These are phyloP conservation scores for Disparrhopalites patrizii DNA, from an alignment of 2,888 invertebrate genomes.

Conservation along the genomic window DNA sequence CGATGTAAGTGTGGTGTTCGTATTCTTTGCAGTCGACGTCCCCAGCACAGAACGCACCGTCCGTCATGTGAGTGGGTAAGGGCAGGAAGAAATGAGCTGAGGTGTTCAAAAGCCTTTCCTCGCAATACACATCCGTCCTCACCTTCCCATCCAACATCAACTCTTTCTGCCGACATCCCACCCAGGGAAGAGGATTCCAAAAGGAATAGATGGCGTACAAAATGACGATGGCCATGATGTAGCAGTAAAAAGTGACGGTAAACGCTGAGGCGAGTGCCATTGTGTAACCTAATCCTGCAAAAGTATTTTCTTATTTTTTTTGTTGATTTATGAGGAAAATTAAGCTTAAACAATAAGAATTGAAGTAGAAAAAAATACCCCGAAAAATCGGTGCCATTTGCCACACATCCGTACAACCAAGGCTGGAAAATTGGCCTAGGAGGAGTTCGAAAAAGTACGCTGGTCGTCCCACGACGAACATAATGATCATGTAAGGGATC, in stretches of 20 bases:
- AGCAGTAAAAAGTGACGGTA: conserved; percentile 72
- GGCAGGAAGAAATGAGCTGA: background rate
- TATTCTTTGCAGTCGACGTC: background rate
- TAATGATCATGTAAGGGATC: conserved; percentile 58
- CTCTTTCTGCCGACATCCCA: conserved; percentile 12
- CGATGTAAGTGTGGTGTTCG: background rate
- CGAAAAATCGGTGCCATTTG: conserved; percentile 67
- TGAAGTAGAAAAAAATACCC: too few species aligned
- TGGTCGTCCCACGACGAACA: conserved; percentile 67
- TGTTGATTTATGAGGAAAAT: too few species aligned
- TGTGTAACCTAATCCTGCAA: conserved; percentile 54
- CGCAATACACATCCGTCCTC: background rate
- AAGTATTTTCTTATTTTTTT: too few species aligned
- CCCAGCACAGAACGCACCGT: background rate
- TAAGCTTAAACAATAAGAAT: too few species aligned
- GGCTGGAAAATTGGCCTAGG: conserved; percentile 76
- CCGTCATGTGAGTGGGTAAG: background rate
- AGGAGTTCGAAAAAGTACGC: conserved; percentile 80
- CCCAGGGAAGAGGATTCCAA: conserved; percentile 50
- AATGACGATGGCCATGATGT: conserved; percentile 58
- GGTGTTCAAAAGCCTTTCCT: background rate
- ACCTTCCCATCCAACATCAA: background rate
- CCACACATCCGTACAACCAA: conserved; percentile 72
- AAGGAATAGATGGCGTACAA: conserved; percentile 71
- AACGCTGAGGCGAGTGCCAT: conserved; percentile 54